Percentiles rank a stretch among this genome's conserved stretches.
phyloP scores from a whole-genome alignment of 2,888 invertebrate genomes.

The Thumatha senex region DNA sequence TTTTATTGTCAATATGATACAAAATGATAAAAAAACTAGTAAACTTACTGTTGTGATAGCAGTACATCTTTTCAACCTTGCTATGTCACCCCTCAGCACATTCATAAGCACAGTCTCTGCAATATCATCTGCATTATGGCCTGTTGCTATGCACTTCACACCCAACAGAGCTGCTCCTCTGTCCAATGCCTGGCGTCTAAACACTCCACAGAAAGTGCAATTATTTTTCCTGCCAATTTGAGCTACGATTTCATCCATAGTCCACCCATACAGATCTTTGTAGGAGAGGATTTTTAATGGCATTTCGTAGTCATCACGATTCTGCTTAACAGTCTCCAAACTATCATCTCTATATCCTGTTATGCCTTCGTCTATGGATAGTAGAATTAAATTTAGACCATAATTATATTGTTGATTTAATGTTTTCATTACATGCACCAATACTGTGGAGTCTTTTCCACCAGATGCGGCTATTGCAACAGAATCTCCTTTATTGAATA shows the following conservation, averaged over 20 bases:
- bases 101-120: conserved; percentile 99
- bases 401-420: conserved; percentile 96
- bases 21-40: too few relatives aligned
- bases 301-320: conserved; percentile 96
- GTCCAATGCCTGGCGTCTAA: conserved; percentile 97
- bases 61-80: conserved; percentile 95
- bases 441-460: conserved; percentile 98
- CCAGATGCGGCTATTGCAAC: conserved; percentile 98
- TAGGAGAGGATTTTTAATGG: conserved; percentile 97
- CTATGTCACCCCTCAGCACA: conserved; percentile 97
- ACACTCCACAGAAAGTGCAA: conserved; percentile 98
- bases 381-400: conserved; percentile 92
- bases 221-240: conserved; percentile 95
- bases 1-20: too few relatives aligned
- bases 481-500: conserved; percentile 92
- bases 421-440: conserved; percentile 96
- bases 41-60: conserved; percentile 91
- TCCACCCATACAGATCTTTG: conserved; percentile 99
- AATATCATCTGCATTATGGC: conserved; percentile 98
- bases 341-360: conserved; percentile 98
- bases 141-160: conserved; percentile 97
- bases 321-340: conserved; percentile 97
- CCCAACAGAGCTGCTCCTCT: conserved; percentile 94
- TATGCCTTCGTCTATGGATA: conserved; percentile 99
- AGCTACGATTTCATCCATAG: conserved; percentile 98